These are phyloP conservation scores for Pelobates fuscus DNA, from an alignment of 2,113 vertebrate species.

Conservation along the genomic window DNA sequence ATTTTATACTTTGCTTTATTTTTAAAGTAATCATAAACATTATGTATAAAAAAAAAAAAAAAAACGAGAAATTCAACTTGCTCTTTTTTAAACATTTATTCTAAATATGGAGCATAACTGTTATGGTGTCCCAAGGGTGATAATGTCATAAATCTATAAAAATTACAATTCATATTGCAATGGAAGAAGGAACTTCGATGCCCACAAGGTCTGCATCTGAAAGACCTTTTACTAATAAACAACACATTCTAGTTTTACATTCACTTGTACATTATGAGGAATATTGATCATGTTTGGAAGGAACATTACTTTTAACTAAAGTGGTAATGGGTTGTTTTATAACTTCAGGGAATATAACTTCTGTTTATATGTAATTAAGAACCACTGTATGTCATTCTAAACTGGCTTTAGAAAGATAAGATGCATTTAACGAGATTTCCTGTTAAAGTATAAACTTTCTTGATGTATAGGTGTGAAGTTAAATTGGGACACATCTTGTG, in stretches of 20 bases:
- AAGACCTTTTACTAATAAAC: constrained; percentile 31
- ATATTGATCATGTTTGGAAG: constrained; percentile 29
- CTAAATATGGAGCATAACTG: background rate
- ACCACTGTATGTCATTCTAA: background rate
- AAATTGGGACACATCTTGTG: background rate
- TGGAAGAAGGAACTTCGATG: constrained; percentile 16
- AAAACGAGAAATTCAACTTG: background rate
- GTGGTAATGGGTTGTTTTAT: constrained; percentile 15
- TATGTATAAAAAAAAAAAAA: too few species aligned
- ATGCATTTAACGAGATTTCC: background rate
- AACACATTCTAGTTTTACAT: constrained; percentile 13
- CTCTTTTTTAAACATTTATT: background rate
- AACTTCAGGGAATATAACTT: constrained; percentile 15
- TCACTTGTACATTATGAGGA: constrained; percentile 16
- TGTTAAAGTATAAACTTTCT: background rate
- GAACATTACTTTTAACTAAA: constrained; percentile 23
- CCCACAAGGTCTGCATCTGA: constrained; percentile 27
- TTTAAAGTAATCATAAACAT: background rate
- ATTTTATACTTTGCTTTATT: background rate
- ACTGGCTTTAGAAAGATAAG: background rate
- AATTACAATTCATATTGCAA: constrained; percentile 21
- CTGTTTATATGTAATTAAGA: constrained; percentile 33
- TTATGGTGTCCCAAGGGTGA: constrained; percentile 15
- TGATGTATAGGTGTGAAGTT: background rate
- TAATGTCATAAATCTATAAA: constrained; percentile 40